These are phyloP conservation scores for Diphyllodes magnificus DNA, from an alignment of 2,113 vertebrate genomes.

Conservation along the genomic window DNA sequence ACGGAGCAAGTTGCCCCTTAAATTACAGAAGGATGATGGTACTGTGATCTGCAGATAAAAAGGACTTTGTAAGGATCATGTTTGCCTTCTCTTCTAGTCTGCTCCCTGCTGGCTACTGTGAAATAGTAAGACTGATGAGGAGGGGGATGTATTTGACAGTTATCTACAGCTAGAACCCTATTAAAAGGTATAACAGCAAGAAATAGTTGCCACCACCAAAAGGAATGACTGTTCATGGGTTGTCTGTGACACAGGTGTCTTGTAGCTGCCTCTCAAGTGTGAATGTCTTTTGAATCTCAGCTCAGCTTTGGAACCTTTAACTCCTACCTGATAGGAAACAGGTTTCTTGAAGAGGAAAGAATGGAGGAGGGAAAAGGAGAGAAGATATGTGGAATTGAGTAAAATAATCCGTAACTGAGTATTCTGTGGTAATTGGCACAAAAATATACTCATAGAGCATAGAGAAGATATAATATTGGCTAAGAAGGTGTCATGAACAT, in stretches of 20 bases:
- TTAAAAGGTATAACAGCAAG: background rate
- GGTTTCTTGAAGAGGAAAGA: background rate
- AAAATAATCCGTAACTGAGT: background rate
- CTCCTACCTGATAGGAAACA: background rate
- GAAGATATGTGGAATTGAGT: background rate
- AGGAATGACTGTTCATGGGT: background rate
- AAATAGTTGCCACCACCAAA: background rate
- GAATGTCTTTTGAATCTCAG: background rate
- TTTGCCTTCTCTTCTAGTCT: background rate
- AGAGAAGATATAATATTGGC: background rate
- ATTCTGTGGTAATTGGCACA: background rate
- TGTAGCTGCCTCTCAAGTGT: background rate
- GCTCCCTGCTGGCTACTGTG: background rate
- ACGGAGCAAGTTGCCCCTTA: background rate
- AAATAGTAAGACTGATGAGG: background rate
- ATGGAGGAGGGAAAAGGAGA: background rate
- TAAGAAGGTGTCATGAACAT: background rate
- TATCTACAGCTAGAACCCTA: background rate
- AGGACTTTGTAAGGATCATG: background rate
- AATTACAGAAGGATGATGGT: background rate
- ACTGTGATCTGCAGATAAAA: conserved; percentile 27
- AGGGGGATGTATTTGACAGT: background rate
- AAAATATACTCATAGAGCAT: background rate
- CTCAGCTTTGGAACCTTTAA: background rate
- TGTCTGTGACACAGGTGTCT: background rate